These are phyloP conservation scores for Acanthoscelides obtectus DNA, from an alignment of 2,888 invertebrate genomes.

Conservation along the genomic window DNA sequence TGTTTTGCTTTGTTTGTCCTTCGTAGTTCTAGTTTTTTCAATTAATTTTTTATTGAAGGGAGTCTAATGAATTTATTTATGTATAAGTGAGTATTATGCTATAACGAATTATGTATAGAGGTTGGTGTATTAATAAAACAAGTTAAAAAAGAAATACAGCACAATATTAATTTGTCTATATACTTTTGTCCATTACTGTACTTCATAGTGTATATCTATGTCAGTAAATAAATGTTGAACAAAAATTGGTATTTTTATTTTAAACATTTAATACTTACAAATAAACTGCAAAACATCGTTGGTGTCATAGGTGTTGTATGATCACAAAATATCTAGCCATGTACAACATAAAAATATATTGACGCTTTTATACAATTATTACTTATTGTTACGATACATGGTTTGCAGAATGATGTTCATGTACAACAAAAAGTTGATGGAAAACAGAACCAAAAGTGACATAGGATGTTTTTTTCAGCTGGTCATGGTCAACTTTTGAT, in stretches of 20 bases:
- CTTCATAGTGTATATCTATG: no score
- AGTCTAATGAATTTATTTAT: no score
- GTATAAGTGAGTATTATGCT: no score
- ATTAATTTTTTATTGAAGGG: no score
- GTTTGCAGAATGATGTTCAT: not conserved
- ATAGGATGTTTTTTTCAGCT: not conserved
- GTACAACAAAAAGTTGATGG: not conserved
- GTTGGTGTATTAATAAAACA: no score
- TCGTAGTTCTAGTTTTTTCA: no score
- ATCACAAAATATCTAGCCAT: not conserved
- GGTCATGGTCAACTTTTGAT: not conserved
- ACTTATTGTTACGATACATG: not conserved
- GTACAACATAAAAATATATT: not conserved
- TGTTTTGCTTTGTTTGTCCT: no score
- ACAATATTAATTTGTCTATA: no score
- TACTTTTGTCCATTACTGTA: no score
- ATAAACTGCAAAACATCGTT: not conserved
- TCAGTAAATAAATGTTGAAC: not conserved
- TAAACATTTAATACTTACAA: not conserved
- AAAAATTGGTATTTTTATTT: not conserved
- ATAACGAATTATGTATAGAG: no score
- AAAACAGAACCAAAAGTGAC: not conserved
- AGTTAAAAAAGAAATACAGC: no score
- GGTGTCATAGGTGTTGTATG: not conserved
- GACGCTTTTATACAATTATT: not conserved